phyloP scores from a whole-genome alignment of 2,888 invertebrate species.

The Pherbina coryleti region DNA sequence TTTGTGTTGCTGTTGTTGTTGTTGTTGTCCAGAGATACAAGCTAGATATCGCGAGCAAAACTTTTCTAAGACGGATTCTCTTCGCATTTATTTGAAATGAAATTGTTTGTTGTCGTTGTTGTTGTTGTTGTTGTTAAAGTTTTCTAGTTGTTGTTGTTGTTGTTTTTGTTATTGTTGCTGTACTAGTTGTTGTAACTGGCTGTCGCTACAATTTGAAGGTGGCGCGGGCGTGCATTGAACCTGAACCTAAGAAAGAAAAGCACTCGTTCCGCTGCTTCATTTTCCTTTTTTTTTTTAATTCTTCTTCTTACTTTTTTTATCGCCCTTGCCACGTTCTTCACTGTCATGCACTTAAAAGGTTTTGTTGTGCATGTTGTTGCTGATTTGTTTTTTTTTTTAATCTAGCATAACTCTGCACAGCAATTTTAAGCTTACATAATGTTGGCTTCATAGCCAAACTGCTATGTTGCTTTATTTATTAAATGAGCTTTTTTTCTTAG shows the following conservation, averaged over 20 bases:
- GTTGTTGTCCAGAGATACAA: neutral
- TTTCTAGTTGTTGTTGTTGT: constrained; percentile 12
- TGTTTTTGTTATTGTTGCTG: constrained; percentile 33
- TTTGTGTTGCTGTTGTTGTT: neutral
- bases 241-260: constrained; percentile 35
- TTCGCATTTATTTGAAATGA: constrained; percentile 28
- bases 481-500: too few species aligned
- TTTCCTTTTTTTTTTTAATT: neutral
- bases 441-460: too few species aligned
- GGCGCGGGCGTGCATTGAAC: constrained; percentile 39
- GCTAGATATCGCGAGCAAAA: neutral
- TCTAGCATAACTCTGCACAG: too few species aligned
- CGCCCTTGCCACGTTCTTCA: neutral
- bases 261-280: neutral
- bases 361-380: too few species aligned
- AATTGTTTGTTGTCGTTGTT: constrained; percentile 37
- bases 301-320: neutral
- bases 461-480: too few species aligned
- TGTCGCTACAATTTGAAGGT: constrained; percentile 46
- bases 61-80: constrained; percentile 28
- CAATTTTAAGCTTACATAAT: too few species aligned
- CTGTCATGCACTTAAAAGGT: too few species aligned
- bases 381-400: too few species aligned
- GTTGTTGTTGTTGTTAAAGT: constrained; percentile 21
- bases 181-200: constrained; percentile 34